Percentiles rank a stretch among this genome's conserved stretches.
Evolutionary conservation across 2,113 vertebrate species (phyloP).

Genomic region (Paramormyrops kingsleyae): DNA sequence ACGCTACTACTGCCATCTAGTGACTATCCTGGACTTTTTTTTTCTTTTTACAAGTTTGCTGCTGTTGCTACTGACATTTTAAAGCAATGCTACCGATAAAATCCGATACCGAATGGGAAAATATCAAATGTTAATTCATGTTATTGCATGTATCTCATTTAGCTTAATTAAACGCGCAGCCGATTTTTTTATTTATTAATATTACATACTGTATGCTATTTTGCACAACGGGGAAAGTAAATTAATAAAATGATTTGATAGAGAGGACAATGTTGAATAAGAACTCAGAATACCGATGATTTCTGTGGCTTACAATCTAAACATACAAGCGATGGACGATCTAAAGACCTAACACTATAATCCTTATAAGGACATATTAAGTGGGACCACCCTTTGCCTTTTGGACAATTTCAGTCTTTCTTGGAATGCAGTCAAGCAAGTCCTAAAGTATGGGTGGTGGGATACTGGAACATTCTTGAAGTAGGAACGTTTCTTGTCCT

Average conservation of each 20-base stretch:
- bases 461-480: neutral
- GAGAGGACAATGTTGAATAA: neutral
- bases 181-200: neutral
- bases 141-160: neutral
- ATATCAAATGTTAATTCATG: neutral
- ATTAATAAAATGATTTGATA: neutral
- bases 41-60: neutral
- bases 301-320: neutral
- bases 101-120: neutral
- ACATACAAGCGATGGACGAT: neutral
- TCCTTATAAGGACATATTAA: neutral
- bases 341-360: neutral
- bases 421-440: neutral
- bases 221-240: neutral
- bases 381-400: neutral
- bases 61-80: neutral
- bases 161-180: neutral
- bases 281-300: neutral
- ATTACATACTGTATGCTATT: neutral
- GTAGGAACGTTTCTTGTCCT: neutral
- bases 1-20: neutral
- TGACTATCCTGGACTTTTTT: neutral
- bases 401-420: neutral
- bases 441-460: neutral
- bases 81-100: neutral